Conservation (phyloP, 2,888 invertebrate genomes). For the Cylindroiulus punctatus region DNA sequence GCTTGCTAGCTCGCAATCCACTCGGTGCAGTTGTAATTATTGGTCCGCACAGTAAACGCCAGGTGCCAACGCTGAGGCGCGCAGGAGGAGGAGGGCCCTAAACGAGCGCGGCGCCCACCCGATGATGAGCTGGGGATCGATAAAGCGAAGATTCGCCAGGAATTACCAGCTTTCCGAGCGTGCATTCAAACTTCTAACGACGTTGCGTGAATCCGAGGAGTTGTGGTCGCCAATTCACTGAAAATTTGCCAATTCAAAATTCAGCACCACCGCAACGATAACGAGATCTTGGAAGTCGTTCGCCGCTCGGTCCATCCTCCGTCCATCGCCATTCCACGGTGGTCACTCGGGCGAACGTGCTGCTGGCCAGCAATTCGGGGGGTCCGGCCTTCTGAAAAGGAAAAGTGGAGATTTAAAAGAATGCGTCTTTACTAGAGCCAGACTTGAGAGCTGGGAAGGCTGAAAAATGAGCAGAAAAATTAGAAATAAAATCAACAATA, state of each 20-base stretch:
- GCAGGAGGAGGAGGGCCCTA: conserved; percentile 15
- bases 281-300: neutral
- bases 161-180: conserved; percentile 31
- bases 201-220: neutral
- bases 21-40: conserved; percentile 37
- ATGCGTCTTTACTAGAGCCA: no score
- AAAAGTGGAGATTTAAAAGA: neutral
- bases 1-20: conserved; percentile 37
- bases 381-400: neutral
- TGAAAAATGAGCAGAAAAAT: no score
- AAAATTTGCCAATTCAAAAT: conserved; percentile 42
- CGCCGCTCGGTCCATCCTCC: no score
- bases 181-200: conserved; percentile 31
- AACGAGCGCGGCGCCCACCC: conserved; percentile 15
- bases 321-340: neutral
- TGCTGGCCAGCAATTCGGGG: neutral
- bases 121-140: conserved; percentile 33
- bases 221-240: conserved; percentile 31
- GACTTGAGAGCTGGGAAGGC: no score
- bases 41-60: conserved; percentile 42
- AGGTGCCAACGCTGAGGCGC: neutral
- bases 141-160: conserved; percentile 42
- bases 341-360: conserved; percentile 16
- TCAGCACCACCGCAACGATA: conserved; percentile 38
- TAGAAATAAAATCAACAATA: no score